Conservation (phyloP, 2,888 invertebrate genomes). For the Drosophila putrida region DNA sequence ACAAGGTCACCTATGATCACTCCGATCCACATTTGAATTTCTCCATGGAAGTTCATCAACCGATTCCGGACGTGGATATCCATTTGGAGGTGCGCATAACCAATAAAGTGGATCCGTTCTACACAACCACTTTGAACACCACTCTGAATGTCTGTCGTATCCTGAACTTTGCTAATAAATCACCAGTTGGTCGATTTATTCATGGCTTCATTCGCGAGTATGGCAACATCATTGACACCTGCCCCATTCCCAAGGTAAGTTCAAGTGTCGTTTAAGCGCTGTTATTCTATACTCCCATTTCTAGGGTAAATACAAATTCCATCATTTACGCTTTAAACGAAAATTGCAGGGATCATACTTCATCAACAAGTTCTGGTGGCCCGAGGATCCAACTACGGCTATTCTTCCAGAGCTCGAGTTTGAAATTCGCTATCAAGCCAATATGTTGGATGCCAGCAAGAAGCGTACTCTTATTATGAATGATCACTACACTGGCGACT, state of each 20-base stretch:
- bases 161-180: slow-evolving; percentile 67
- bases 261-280: background rate
- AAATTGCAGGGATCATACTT: slow-evolving; percentile 82
- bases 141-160: slow-evolving; percentile 81
- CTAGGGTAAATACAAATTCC: slow-evolving; percentile 57
- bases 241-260: slow-evolving; percentile 82
- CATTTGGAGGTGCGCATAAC: slow-evolving; percentile 69
- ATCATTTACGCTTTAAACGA: slow-evolving; percentile 59
- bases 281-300: slow-evolving; percentile 21
- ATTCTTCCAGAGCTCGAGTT: slow-evolving; percentile 80
- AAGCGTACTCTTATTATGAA: slow-evolving; percentile 75
- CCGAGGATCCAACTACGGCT: slow-evolving; percentile 80
- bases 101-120: slow-evolving; percentile 74
- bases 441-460: slow-evolving; percentile 71
- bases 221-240: slow-evolving; percentile 76
- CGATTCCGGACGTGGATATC: slow-evolving; percentile 73
- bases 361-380: slow-evolving; percentile 82
- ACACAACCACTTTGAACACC: slow-evolving; percentile 72
- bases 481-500: slow-evolving; percentile 77
- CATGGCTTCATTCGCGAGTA: slow-evolving; percentile 74
- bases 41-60: slow-evolving; percentile 78
- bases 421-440: slow-evolving; percentile 64
- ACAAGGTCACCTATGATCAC: slow-evolving; percentile 74
- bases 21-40: slow-evolving; percentile 82
- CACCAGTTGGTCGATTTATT: slow-evolving; percentile 79